These are phyloP conservation scores for Amorpha juglandis DNA, from an alignment of 2,888 invertebrate species.

Conservation along the genomic window DNA sequence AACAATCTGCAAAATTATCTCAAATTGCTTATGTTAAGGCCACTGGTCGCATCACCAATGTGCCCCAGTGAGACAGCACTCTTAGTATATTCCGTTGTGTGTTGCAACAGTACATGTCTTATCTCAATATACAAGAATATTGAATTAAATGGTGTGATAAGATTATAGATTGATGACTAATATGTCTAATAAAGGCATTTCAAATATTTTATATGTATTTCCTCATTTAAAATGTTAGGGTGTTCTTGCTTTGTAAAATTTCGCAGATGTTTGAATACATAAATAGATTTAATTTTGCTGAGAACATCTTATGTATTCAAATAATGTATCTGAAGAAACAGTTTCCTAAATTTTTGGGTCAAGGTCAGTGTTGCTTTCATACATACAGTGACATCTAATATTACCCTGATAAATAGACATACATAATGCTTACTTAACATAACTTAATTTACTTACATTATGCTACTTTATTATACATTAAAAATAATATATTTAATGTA, in stretches of 20 bases:
- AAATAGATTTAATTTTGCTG: neutral
- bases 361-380: neutral
- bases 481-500: too few relatives aligned
- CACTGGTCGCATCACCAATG: too few relatives aligned
- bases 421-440: neutral
- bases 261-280: neutral
- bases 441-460: too few relatives aligned
- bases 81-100: neutral
- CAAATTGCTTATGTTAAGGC: too few relatives aligned
- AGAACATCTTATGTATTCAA: neutral
- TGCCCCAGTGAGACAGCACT: too few relatives aligned
- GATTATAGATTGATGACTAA: neutral
- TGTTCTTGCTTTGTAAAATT: neutral
- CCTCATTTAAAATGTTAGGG: neutral
- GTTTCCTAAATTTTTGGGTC: neutral
- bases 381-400: neutral
- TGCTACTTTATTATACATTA: too few relatives aligned
- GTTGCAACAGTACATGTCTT: neutral
- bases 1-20: too few relatives aligned
- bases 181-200: neutral
- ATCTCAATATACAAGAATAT: neutral
- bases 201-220: neutral
- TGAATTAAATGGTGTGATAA: neutral
- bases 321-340: neutral
- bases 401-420: neutral